These are phyloP conservation scores for Cotesia glomerata DNA, from an alignment of 1,140 invertebrate genomes.

Conservation along the genomic window DNA sequence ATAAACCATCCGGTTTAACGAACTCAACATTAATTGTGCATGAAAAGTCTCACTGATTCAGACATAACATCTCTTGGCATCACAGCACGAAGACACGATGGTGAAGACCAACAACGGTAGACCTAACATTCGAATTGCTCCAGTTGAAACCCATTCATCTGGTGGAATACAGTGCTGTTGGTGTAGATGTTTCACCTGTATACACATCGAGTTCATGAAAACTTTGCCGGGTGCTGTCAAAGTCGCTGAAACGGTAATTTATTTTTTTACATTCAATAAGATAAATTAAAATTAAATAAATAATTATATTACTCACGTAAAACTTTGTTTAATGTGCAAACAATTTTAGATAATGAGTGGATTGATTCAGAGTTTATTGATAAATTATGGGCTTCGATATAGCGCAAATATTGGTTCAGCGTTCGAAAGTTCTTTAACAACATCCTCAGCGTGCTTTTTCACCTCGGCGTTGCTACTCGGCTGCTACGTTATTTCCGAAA, in stretches of 20 bases:
- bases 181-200: constrained; percentile 77
- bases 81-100: constrained; percentile 21
- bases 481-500: constrained; percentile 78
- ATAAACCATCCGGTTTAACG: constrained; percentile 26
- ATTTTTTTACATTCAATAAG: constrained; percentile 8
- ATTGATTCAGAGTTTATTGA: constrained; percentile 76
- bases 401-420: constrained; percentile 72
- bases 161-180: constrained; percentile 73
- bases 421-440: constrained; percentile 78
- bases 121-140: constrained; percentile 51
- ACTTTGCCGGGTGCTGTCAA: constrained; percentile 75
- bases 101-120: constrained; percentile 36
- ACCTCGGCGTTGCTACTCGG: constrained; percentile 73
- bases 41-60: background rate
- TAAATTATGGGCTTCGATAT: constrained; percentile 75
- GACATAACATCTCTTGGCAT: background rate
- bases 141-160: constrained; percentile 37
- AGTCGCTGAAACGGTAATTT: constrained; percentile 71
- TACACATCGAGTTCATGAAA: constrained; percentile 76
- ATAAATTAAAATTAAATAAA: background rate
- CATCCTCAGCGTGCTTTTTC: constrained; percentile 75
- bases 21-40: background rate
- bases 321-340: constrained; percentile 12
- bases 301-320: no score
- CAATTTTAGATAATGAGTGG: constrained; percentile 70